phyloP scores from a whole-genome alignment of 2,888 invertebrate genomes.

The Drosophila multiciliata region DNA sequence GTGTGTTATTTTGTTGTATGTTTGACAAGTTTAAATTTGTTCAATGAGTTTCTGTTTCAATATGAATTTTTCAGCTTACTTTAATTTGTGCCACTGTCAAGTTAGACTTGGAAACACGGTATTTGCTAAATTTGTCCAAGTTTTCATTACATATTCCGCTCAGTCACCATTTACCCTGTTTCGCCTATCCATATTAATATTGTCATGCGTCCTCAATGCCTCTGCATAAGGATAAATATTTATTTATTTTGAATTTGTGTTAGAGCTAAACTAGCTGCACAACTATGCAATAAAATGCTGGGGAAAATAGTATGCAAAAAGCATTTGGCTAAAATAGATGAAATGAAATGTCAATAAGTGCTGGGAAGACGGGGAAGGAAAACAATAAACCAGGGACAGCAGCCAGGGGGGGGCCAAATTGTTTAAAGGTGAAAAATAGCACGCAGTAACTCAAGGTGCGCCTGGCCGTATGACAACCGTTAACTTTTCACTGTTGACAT shows the following conservation, averaged over 20 bases:
- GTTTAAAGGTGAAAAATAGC: constrained; percentile 66
- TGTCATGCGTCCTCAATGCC: not conserved
- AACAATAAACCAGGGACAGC: constrained; percentile 46
- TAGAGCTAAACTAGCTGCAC: constrained; percentile 16
- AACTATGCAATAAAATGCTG: constrained; percentile 14
- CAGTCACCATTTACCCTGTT: not conserved
- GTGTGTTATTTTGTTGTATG: not conserved
- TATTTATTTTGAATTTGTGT: constrained; percentile 10
- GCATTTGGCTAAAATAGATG: constrained; percentile 49
- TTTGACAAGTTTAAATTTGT: not conserved
- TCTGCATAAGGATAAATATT: not conserved
- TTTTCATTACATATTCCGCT: not conserved
- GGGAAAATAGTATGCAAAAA: constrained; percentile 26
- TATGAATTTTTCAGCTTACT: not conserved
- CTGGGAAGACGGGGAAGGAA: constrained; percentile 29
- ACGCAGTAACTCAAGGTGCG: constrained; percentile 32
- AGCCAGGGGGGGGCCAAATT: constrained; percentile 37
- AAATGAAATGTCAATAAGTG: constrained; percentile 53
- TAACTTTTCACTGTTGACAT: constrained; percentile 63
- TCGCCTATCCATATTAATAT: not conserved
- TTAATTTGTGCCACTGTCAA: not conserved
- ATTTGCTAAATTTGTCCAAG: not conserved
- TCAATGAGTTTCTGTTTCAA: not conserved
- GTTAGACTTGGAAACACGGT: not conserved
- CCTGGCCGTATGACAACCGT: constrained; percentile 57